phyloP scores from a whole-genome alignment of 2,113 vertebrate genomes.

The Mesitornis unicolor region DNA sequence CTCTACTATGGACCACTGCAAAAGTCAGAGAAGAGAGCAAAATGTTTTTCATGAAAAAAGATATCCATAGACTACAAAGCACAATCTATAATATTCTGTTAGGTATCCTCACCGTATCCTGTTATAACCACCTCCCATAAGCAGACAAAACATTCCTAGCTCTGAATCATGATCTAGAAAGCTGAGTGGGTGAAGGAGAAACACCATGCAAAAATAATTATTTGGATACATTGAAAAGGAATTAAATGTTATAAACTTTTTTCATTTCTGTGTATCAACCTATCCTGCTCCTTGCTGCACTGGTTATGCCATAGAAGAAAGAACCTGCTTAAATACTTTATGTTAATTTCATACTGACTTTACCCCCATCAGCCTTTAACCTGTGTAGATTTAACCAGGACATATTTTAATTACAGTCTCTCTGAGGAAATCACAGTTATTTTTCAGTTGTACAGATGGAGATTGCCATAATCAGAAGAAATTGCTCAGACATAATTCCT shows the following conservation, averaged over 20 bases:
- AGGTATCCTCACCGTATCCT: not conserved
- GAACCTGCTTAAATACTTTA: conserved; percentile 22
- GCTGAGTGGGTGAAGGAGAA: not conserved
- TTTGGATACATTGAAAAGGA: not conserved
- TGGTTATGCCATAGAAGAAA: not conserved
- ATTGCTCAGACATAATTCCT: conserved; percentile 46
- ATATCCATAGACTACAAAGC: not conserved
- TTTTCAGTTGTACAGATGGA: conserved; percentile 28
- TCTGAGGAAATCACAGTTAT: conserved; percentile 30
- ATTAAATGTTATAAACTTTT: not conserved
- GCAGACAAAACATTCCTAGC: not conserved
- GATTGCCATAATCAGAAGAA: conserved; percentile 51
- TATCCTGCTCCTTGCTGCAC: not conserved
- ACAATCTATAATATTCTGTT: not conserved
- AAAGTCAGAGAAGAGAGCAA: not conserved
- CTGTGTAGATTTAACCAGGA: conserved; percentile 51
- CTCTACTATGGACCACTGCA: not conserved
- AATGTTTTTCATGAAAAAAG: not conserved
- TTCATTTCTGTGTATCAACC: not conserved
- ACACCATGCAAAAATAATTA: not conserved
- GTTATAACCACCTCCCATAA: not conserved
- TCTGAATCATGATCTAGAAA: not conserved
- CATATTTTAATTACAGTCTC: conserved; percentile 64
- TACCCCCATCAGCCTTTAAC: conserved; percentile 53
- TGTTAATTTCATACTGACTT: conserved; percentile 47